These are phyloP conservation scores for Diadophis punctatus DNA, from an alignment of 2,113 vertebrate genomes.

Conservation along the genomic window DNA sequence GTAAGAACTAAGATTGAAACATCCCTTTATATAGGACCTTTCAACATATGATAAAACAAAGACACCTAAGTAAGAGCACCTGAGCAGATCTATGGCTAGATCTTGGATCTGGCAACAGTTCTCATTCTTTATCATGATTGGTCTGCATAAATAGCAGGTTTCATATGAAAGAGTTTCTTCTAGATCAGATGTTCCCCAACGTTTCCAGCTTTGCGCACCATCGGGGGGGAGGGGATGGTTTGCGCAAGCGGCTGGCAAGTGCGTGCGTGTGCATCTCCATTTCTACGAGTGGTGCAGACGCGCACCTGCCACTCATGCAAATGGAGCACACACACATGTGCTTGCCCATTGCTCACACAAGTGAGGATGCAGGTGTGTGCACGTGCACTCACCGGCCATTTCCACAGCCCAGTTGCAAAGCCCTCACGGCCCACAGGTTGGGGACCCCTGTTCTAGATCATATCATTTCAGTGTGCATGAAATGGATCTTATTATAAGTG, in stretches of 20 bases:
- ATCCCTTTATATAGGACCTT: not conserved
- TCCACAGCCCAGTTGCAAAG: too few relatives aligned
- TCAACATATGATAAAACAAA: not conserved
- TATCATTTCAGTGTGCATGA: not conserved
- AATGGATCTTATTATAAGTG: not conserved
- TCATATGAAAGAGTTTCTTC: not conserved
- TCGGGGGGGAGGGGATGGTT: too few relatives aligned
- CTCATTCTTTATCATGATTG: not conserved
- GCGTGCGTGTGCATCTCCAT: too few relatives aligned
- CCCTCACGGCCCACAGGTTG: too few relatives aligned
- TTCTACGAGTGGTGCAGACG: too few relatives aligned
- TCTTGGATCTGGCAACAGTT: not conserved
- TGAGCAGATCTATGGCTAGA: not conserved
- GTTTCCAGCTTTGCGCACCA: too few relatives aligned
- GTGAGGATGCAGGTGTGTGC: too few relatives aligned
- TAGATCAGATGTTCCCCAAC: not conserved
- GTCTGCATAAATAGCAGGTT: not conserved
- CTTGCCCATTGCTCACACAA: too few relatives aligned
- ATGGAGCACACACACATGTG: too few relatives aligned
- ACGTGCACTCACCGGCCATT: too few relatives aligned
- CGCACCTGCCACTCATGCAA: too few relatives aligned
- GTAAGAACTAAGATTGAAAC: not conserved
- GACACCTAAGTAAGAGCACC: not conserved
- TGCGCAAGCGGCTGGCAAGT: too few relatives aligned
- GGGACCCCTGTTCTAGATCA: not conserved